These are phyloP conservation scores for Phortica variegata DNA, from an alignment of 1,140 invertebrate species.

Conservation along the genomic window DNA sequence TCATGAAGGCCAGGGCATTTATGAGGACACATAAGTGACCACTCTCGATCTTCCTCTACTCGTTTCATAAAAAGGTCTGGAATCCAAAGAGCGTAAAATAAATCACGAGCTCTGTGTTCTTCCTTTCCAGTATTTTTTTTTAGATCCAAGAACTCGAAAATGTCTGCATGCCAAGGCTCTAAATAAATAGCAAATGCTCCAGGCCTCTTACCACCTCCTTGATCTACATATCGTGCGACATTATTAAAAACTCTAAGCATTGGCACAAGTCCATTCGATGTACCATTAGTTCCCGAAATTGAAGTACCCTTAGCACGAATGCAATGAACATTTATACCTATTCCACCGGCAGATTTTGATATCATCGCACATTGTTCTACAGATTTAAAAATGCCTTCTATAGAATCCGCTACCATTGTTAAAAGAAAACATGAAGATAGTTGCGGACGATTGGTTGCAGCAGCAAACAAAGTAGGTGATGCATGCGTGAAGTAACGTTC, in stretches of 20 bases:
- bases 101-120: constrained; percentile 87
- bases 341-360: constrained; percentile 96
- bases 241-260: constrained; percentile 97
- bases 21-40: constrained; percentile 97
- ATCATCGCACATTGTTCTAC: constrained; percentile 94
- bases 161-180: constrained; percentile 98
- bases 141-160: constrained; percentile 93
- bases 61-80: constrained; percentile 98
- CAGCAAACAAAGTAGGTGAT: constrained; percentile 94
- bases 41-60: constrained; percentile 82
- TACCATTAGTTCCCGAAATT: constrained; percentile 93
- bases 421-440: constrained; percentile 95
- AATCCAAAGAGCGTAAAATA: constrained; percentile 99
- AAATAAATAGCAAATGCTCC: constrained; percentile 98
- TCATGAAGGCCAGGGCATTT: constrained; percentile 89
- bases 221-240: constrained; percentile 95
- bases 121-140: constrained; percentile 96
- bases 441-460: constrained; percentile 89
- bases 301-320: constrained; percentile 90
- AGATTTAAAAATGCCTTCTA: constrained; percentile 97
- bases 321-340: constrained; percentile 95
- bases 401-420: constrained; percentile 94
- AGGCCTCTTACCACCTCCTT: constrained; percentile 97
- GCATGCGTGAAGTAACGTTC: constrained; percentile 98
- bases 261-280: constrained; percentile 95